A percentile compares a stretch with the other conserved stretches of the same genome.
These are phyloP conservation scores for Haliaeetus leucogaster DNA, from an alignment of 2,113 vertebrate genomes.

Conservation along the genomic window DNA sequence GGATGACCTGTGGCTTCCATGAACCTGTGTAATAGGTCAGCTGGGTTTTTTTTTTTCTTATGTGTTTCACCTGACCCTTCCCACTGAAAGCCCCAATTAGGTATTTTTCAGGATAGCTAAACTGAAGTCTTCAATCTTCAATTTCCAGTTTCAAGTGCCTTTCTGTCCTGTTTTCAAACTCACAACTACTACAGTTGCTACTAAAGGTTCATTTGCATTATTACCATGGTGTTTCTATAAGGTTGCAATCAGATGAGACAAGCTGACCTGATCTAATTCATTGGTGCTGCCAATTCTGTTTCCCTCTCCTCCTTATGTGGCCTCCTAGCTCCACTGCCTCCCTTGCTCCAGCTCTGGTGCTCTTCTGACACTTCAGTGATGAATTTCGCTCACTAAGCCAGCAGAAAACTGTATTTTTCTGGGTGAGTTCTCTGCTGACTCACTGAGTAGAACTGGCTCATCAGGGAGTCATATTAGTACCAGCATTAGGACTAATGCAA, in stretches of 20 bases:
- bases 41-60: not conserved
- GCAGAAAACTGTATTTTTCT: not conserved
- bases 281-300: not conserved
- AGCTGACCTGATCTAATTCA: not conserved
- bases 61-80: not conserved
- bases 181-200: not conserved
- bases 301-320: not conserved
- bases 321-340: not conserved
- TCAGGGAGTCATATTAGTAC: not conserved
- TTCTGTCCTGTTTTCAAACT: not conserved
- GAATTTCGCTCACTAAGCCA: not conserved
- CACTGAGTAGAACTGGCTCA: not conserved
- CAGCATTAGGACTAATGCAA: not conserved
- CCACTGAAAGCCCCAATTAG: not conserved
- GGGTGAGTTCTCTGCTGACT: not conserved
- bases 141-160: not conserved
- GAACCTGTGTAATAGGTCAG: not conserved
- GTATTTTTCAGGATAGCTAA: not conserved
- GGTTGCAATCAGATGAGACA: not conserved
- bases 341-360: not conserved
- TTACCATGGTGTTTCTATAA: not conserved
- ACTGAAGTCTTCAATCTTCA: not conserved
- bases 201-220: not conserved
- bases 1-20: not conserved
- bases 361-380: not conserved